Base-by-base conservation (phyloP, 2,797 vertebrate genomes). In the Lateolabrax maculatus region DNA sequence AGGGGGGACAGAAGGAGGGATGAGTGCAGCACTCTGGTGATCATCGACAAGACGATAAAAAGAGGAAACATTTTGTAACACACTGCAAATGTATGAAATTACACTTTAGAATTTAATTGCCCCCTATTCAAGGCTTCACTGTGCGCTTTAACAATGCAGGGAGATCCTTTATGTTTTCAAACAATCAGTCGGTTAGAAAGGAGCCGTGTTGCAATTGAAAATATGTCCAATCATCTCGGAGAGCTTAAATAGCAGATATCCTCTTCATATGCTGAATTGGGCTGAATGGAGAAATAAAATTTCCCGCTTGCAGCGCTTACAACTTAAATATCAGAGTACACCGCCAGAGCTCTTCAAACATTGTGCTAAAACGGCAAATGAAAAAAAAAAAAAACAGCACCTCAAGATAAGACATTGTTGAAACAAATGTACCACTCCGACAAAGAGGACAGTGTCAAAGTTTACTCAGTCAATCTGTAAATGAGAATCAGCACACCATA, bases 71-170 rank as follows among this genome's bases (percentile, higher is more conserved):
- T 95, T 94, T 93, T 86, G 85, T 87, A 86, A 88, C 81, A 87
- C 80, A 58, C 75, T 80, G 77, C 75, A 83, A 94, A 92, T 92
- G 87, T 93, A 90, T 92, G 89, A 95, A 95, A 95, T 95, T 93
- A 94, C 90, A 90, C 86, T 93, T 87, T 75, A 56, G 84, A 86
- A 91, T 95, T 94, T 94, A 95, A 98, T 97, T 90, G 90, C 94
- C 90, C 93, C 91, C 95, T 51, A 97, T 97, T 97, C 95, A 96
- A 93, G 94, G 64, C 81, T 77, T 84, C 81, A 77, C 88, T 89
- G 83, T 87, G 90, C 66, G 77, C 82, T 80, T 83, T 80, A 77
- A 94, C 93, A 92, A 93, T 92, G 83, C 75, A 57, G 72, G 70
- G 77, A 83, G 89, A 89, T 75, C 86, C 86, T 89, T 93, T 93